phyloP scores from a whole-genome alignment of 2,888 invertebrate genomes.

The Drosophila austrosaltans region DNA sequence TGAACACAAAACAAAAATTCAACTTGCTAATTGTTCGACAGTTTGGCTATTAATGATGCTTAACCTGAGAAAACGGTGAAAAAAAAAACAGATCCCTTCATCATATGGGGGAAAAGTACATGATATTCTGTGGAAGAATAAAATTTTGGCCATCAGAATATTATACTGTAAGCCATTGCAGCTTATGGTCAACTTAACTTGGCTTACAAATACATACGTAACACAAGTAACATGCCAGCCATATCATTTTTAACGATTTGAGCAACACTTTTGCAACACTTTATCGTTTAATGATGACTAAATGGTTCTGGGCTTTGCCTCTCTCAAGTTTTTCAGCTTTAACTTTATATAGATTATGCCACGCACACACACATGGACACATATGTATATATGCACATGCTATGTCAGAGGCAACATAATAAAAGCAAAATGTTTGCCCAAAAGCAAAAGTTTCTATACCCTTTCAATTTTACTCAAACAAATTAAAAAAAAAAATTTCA shows the following conservation, averaged over 20 bases:
- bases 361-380: slow-evolving; percentile 9
- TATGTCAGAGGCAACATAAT: slow-evolving; percentile 1
- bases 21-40: no score
- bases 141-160: background rate
- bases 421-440: background rate
- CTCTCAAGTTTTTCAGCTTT: slow-evolving; percentile 8
- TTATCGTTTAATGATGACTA: slow-evolving; percentile 13
- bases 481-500: no score
- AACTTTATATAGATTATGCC: slow-evolving; percentile 9
- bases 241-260: slow-evolving; percentile 11
- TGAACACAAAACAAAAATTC: no score
- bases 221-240: slow-evolving; percentile 1
- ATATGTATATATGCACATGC: background rate
- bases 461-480: background rate
- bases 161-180: slow-evolving; percentile 9
- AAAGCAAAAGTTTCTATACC: background rate
- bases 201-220: background rate
- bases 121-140: background rate
- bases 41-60: no score
- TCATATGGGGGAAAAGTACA: background rate
- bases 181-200: slow-evolving; percentile 13
- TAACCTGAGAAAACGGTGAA: no score
- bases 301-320: slow-evolving; percentile 8
- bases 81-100: no score
- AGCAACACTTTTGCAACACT: slow-evolving; percentile 12